Evolutionary conservation across 2,113 vertebrate species (phyloP), one percentile per base, ranked within the genome.

Genomic region (Cottus gobio): DNA sequence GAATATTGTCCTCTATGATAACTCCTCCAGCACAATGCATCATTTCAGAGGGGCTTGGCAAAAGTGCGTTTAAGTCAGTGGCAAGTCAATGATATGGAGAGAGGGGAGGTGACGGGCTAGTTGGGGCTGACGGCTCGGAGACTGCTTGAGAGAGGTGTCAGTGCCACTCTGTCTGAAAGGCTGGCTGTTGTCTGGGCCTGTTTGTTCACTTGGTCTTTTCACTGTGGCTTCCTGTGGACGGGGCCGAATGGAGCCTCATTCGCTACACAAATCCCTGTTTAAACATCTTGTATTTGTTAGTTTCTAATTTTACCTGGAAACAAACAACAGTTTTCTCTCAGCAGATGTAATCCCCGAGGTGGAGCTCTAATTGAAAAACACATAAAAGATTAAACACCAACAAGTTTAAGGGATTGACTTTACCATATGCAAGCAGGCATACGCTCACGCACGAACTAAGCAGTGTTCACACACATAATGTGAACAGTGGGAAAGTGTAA

Each of bases 51-150:
- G 84, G 74, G 75, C 77, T 86, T 84, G 89, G 87, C 82, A 82
- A 85, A 87, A 90, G 85, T 69, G 75, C 72, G 80, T 83, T 90
- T 77, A 91, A 94, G 91, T 88, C 89, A 90, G 79, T 86, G 11
- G 69, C 63, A 44, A 91, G 90, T 92, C 90, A 92, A 91, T 91
- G 92, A 91, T 90, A 85, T 88, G 80, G 90, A 91, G 85, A 80
- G 84, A 80, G 70, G 85, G 87, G 91, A 88, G 88, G 89, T 36
- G 78, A 82, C 71, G 39, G 79, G 54, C 76, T 26, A 50, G 78
- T 80, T 62, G 70, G 70, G 80, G 84, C 72, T 80, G 90, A 89
- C 91, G 87, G 86, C 83, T 82, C 28, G 9, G 52, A 83, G 87
- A 88, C 75, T 36, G 5, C 63, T 85, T 77, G 82, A 88, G 85